phyloP scores from a whole-genome alignment of 2,888 invertebrate genomes.

The Folsomia manolachei region DNA sequence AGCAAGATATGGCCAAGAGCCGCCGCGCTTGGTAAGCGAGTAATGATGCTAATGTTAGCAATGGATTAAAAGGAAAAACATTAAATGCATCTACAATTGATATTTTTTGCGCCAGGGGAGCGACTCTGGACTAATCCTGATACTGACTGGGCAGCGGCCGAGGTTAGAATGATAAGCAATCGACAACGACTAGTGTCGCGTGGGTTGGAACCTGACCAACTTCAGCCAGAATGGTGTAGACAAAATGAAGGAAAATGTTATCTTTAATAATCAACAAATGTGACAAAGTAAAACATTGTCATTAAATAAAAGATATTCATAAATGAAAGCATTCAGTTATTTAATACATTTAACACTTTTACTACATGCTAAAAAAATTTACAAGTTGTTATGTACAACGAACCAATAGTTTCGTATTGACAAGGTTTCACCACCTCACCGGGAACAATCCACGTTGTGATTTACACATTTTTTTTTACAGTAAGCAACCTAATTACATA shows the following conservation, averaged over 20 bases:
- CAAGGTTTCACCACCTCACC: conserved; percentile 6
- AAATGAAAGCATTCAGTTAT: no score
- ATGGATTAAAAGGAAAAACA: no score
- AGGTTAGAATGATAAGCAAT: conserved; percentile 44
- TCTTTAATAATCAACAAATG: no score
- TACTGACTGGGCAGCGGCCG: conserved; percentile 42
- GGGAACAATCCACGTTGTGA: background rate
- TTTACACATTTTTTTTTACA: background rate
- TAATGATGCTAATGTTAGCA: no score
- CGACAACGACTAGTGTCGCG: conserved; percentile 41
- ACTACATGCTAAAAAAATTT: background rate
- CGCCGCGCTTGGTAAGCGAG: no score
- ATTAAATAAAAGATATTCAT: no score
- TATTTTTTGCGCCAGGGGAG: no score
- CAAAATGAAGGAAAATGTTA: conserved; percentile 46
- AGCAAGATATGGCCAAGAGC: conserved; percentile 45
- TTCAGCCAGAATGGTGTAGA: conserved; percentile 50
- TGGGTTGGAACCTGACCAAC: conserved; percentile 38
- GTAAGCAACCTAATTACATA: no score
- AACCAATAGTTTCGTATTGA: conserved; percentile 1
- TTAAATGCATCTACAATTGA: no score
- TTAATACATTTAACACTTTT: background rate
- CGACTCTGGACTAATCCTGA: conserved; percentile 47
- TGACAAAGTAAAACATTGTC: no score
- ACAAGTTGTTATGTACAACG: background rate